These are phyloP conservation scores for Monoplex corrugatus DNA, from an alignment of 2,888 invertebrate genomes.

Conservation along the genomic window DNA sequence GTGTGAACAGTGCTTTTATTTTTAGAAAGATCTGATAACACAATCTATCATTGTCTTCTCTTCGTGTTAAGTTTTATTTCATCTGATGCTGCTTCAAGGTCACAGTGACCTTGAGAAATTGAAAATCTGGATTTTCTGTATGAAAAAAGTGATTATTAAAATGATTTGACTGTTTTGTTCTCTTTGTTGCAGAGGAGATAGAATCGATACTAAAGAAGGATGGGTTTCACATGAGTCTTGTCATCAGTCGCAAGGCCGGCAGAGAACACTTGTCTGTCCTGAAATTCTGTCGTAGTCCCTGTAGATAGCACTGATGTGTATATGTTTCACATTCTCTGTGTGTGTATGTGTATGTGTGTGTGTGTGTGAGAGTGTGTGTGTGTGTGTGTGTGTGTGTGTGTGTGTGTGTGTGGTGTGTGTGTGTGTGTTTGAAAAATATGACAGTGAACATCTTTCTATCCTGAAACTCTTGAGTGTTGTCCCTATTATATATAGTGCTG, in stretches of 20 bases:
- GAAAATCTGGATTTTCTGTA: too few species aligned
- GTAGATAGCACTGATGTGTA: neutral
- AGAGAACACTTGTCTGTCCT: slow-evolving; percentile 93
- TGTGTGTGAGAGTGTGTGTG: neutral
- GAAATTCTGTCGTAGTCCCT: slow-evolving; percentile 83
- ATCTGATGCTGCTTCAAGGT: too few species aligned
- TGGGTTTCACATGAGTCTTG: slow-evolving; percentile 85
- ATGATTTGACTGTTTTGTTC: too few species aligned
- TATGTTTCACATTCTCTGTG: neutral
- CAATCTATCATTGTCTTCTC: too few species aligned
- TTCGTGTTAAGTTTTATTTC: too few species aligned
- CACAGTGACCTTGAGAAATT: too few species aligned
- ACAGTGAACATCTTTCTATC: too few species aligned
- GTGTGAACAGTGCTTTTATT: too few species aligned
- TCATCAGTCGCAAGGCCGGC: slow-evolving; percentile 89
- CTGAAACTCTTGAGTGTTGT: too few species aligned
- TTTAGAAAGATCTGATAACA: too few species aligned
- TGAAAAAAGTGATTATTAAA: too few species aligned
- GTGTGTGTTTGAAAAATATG: slow-evolving; percentile 37
- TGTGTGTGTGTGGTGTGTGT: neutral
- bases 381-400: neutral
- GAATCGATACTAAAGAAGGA: slow-evolving; percentile 84
- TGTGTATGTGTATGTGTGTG: neutral
- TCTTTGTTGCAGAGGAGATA: slow-evolving; percentile 83
- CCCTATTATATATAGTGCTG: too few species aligned